These are phyloP conservation scores for Diarsia rubi DNA, from an alignment of 2,888 invertebrate genomes.

Conservation along the genomic window DNA sequence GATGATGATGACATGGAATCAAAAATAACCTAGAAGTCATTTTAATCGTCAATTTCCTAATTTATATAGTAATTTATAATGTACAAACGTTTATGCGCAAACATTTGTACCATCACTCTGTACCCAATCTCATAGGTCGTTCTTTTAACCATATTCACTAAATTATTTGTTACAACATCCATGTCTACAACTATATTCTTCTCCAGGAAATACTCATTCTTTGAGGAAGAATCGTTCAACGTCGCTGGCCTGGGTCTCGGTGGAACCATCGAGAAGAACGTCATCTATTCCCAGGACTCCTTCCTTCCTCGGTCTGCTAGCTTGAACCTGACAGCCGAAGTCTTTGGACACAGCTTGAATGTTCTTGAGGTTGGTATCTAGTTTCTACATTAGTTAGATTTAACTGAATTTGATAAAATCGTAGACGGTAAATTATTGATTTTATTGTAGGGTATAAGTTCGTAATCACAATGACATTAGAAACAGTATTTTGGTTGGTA, in stretches of 20 bases:
- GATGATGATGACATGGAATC: too few species aligned
- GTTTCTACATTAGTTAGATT: background rate
- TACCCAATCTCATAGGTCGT: background rate
- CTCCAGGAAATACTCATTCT: conserved; percentile 94
- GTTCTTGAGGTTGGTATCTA: conserved; percentile 92
- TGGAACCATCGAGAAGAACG: conserved; percentile 92
- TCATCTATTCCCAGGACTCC: conserved; percentile 96
- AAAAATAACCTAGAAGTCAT: too few species aligned
- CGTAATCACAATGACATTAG: background rate
- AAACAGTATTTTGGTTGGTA: background rate
- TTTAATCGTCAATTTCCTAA: too few species aligned
- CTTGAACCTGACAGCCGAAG: conserved; percentile 94
- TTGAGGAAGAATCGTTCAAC: conserved; percentile 94
- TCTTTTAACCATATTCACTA: background rate
- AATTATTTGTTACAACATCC: background rate
- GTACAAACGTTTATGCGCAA: too few species aligned
- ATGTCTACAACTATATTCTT: background rate
- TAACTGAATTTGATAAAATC: background rate
- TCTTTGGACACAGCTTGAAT: conserved; percentile 95
- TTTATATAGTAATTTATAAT: too few species aligned
- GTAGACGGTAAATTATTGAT: background rate
- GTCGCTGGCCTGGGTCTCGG: conserved; percentile 93
- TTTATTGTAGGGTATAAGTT: background rate
- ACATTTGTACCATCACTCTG: too few species aligned
- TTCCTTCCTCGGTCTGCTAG: conserved; percentile 94